These are phyloP conservation scores for Nasua narica DNA, from an alignment of 2,797 vertebrate genomes.

Conservation along the genomic window DNA sequence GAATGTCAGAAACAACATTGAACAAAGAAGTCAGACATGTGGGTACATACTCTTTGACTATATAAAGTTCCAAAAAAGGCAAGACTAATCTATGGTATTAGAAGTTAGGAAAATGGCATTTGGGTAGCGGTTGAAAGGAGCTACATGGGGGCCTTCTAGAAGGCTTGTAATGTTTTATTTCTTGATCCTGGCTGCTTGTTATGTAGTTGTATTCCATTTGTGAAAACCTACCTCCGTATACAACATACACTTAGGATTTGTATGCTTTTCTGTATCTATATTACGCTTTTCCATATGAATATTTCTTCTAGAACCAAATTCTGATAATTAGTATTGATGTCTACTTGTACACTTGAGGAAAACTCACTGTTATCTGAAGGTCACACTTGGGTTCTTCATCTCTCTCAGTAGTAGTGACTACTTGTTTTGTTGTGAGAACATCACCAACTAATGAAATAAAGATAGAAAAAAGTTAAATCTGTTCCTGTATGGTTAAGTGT, in stretches of 20 bases:
- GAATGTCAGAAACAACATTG: background rate
- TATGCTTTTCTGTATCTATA: background rate
- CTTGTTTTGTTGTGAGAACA: background rate
- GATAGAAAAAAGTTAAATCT: conserved; percentile 15
- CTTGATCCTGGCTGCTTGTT: background rate
- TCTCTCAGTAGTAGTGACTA: background rate
- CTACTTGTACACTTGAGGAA: background rate
- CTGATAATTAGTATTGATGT: background rate
- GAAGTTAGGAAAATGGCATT: background rate
- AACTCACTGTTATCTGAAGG: background rate
- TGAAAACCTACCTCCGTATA: background rate
- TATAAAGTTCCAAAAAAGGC: background rate
- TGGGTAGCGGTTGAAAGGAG: background rate
- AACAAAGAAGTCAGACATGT: background rate
- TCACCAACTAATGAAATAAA: background rate
- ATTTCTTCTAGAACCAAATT: background rate
- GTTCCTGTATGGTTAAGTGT: background rate
- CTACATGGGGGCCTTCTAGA: background rate
- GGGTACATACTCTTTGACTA: background rate
- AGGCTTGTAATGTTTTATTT: background rate
- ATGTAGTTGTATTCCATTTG: background rate
- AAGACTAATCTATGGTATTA: background rate
- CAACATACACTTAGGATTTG: background rate
- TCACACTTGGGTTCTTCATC: background rate
- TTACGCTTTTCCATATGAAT: background rate